phyloP scores from a whole-genome alignment of 1,140 invertebrate species.

The Paralvinella palmiformis region DNA sequence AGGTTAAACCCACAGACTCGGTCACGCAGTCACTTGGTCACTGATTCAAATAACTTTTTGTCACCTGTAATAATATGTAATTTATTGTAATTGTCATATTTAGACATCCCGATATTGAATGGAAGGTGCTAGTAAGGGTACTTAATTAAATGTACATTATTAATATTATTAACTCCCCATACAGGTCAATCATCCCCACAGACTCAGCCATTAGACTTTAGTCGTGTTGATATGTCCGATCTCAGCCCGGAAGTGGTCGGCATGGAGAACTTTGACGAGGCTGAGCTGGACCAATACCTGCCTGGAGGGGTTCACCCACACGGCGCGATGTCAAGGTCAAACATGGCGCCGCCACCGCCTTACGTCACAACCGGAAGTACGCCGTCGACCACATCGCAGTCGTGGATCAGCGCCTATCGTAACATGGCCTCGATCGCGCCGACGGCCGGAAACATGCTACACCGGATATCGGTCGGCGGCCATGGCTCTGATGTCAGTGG shows the following conservation, averaged over 20 bases:
- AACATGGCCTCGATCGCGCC: no score
- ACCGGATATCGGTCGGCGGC: no score
- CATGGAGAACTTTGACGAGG: constrained; percentile 11
- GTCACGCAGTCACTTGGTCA: neutral
- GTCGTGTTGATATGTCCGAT: constrained; percentile 1
- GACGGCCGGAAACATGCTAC: no score
- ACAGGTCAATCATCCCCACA: neutral
- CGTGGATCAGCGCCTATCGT: no score
- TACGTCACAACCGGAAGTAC: no score
- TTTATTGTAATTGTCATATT: no score
- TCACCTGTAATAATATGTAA: neutral
- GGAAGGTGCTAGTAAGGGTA: no score
- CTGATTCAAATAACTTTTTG: neutral
- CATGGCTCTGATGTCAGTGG: no score
- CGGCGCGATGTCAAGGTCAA: neutral
- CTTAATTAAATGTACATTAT: neutral
- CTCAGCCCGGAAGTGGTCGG: constrained; percentile 5
- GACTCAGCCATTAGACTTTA: constrained; percentile 6
- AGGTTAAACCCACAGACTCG: neutral
- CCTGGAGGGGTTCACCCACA: neutral
- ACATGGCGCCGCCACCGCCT: neutral
- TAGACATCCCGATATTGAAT: no score
- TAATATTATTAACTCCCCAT: neutral
- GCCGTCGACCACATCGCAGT: no score
- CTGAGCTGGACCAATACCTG: constrained; percentile 10